Conservation (phyloP, 2,888 invertebrate genomes). For the Hecatera dysodea region DNA sequence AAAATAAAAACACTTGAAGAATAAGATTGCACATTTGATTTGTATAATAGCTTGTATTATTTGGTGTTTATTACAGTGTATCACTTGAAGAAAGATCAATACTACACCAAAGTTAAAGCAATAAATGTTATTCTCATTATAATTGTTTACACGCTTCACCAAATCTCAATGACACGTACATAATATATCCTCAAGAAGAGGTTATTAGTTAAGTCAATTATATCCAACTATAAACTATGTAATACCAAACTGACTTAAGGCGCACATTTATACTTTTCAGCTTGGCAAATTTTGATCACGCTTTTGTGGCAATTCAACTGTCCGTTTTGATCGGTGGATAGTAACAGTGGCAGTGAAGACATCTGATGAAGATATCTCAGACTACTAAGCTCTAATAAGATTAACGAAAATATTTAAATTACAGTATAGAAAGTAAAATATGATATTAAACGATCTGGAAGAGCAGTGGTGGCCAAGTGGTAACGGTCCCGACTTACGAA, state of each 20-base stretch:
- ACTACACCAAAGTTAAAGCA: not conserved
- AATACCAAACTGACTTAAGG: conserved; percentile 15
- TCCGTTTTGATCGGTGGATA: too few species aligned
- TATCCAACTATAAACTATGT: not conserved
- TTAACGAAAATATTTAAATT: too few species aligned
- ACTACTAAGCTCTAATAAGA: too few species aligned
- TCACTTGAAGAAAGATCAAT: not conserved
- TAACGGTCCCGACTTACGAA: too few species aligned
- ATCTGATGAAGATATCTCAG: too few species aligned
- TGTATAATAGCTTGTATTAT: too few species aligned
- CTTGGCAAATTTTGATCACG: too few species aligned
- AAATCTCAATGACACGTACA: not conserved
- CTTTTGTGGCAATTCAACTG: too few species aligned
- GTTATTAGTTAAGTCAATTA: conserved; percentile 16
- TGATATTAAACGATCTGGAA: not conserved
- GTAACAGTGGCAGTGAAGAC: too few species aligned
- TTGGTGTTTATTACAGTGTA: not conserved
- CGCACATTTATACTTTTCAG: not conserved
- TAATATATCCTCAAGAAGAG: conserved; percentile 14
- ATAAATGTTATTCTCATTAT: not conserved
- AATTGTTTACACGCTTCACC: conserved; percentile 16
- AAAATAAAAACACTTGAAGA: too few species aligned
- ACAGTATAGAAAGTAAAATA: not conserved
- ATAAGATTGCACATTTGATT: too few species aligned
- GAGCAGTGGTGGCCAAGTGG: too few species aligned